These are phyloP conservation scores for Epicauta chinensis DNA, from an alignment of 1,140 invertebrate genomes.

Conservation along the genomic window DNA sequence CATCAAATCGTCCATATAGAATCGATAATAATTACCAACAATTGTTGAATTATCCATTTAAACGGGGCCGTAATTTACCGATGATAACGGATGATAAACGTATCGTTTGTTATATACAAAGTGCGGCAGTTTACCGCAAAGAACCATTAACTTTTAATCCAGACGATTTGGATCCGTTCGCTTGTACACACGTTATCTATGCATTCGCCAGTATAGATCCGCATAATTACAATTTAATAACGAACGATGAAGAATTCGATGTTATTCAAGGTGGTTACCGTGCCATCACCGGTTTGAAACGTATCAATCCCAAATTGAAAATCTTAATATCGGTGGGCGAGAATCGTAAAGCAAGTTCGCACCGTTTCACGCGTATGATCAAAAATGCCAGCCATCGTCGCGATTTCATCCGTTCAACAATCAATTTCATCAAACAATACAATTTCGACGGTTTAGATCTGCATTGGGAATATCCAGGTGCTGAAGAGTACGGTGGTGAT, in stretches of 20 bases:
- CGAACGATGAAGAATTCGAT: constrained; percentile 53
- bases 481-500: constrained; percentile 43
- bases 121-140: constrained; percentile 57
- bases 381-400: constrained; percentile 43
- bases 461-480: constrained; percentile 57
- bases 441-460: constrained; percentile 57
- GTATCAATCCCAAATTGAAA: constrained; percentile 45
- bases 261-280: constrained; percentile 52
- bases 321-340: constrained; percentile 52
- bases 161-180: constrained; percentile 58
- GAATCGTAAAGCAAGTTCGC: constrained; percentile 42
- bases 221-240: constrained; percentile 51
- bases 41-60: constrained; percentile 21
- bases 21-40: constrained; percentile 37
- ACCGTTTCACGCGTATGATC: constrained; percentile 48
- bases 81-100: constrained; percentile 30
- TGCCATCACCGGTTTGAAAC: constrained; percentile 47
- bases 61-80: constrained; percentile 15
- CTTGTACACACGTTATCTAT: constrained; percentile 78
- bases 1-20: constrained; percentile 20
- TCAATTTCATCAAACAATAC: constrained; percentile 49
- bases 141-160: constrained; percentile 60
- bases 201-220: constrained; percentile 67
- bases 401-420: constrained; percentile 55
- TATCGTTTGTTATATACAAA: constrained; percentile 64